Evolutionary conservation across 1,140 invertebrate genomes (phyloP).

Genomic region (Diachasma alloeum): DNA sequence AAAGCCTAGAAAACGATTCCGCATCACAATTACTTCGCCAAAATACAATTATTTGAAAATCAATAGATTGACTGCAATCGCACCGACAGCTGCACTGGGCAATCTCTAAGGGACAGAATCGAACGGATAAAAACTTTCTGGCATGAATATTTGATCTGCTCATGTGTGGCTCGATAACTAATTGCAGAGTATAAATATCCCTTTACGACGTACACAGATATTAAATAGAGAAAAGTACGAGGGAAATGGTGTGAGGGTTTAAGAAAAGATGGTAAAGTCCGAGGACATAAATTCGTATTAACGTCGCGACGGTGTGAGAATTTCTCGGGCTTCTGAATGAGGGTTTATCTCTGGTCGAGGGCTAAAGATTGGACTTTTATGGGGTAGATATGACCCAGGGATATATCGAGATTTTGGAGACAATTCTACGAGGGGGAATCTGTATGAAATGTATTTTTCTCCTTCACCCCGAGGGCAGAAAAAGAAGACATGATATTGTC

Average conservation of each 20-base stretch:
- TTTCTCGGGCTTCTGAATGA: background rate
- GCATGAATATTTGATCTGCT: background rate
- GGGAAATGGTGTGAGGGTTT: background rate
- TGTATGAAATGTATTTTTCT: background rate
- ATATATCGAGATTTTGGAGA: slow-evolving; percentile 2
- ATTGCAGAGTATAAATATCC: background rate
- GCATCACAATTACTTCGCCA: too few relatives aligned
- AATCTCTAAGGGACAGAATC: too few relatives aligned
- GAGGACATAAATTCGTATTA: slow-evolving; percentile 26
- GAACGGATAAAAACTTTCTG: background rate
- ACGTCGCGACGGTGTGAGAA: slow-evolving; percentile 18
- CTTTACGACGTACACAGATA: background rate
- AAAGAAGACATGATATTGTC: background rate
- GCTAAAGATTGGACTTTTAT: slow-evolving; percentile 10
- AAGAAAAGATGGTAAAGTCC: background rate
- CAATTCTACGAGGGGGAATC: background rate
- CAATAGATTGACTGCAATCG: too few relatives aligned
- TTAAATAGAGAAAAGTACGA: background rate
- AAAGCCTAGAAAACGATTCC: too few relatives aligned
- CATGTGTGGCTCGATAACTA: background rate
- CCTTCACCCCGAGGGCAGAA: background rate
- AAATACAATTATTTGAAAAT: too few relatives aligned
- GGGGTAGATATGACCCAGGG: background rate
- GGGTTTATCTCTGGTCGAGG: slow-evolving; percentile 7
- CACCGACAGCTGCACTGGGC: too few relatives aligned